These are phyloP conservation scores for Atta cephalotes DNA, from an alignment of 1,140 invertebrate species.

Conservation along the genomic window DNA sequence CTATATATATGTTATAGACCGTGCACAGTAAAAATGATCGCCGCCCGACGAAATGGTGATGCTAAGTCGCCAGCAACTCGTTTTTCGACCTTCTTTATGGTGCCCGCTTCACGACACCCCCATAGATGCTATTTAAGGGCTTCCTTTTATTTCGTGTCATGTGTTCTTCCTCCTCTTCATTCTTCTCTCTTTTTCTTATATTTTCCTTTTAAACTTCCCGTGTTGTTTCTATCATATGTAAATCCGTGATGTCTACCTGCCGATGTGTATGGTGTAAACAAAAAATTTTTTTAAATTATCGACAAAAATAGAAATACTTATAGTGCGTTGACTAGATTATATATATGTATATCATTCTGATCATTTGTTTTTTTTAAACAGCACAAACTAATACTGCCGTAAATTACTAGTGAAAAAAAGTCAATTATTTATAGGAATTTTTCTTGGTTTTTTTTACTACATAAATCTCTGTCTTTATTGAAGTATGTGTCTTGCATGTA, in stretches of 20 bases:
- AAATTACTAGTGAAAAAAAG: neutral
- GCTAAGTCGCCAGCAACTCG: slow-evolving; percentile 52
- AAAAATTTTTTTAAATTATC: neutral
- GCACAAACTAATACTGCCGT: neutral
- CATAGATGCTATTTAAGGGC: slow-evolving; percentile 23
- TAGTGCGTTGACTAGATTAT: neutral
- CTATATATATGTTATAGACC: slow-evolving; percentile 18
- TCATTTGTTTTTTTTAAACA: neutral
- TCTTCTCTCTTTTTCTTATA: slow-evolving; percentile 19
- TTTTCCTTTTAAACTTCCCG: neutral
- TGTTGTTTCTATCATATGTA: slow-evolving; percentile 4
- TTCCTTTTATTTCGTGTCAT: slow-evolving; percentile 31
- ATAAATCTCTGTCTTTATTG: neutral
- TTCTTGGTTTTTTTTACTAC: neutral
- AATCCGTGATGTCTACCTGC: slow-evolving; percentile 12
- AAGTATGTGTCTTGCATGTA: neutral
- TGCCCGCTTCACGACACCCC: slow-evolving; percentile 37
- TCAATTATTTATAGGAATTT: neutral
- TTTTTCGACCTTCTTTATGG: slow-evolving; percentile 58
- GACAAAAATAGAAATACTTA: neutral
- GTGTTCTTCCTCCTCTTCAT: slow-evolving; percentile 28
- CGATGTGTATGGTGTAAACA: neutral
- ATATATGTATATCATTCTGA: neutral
- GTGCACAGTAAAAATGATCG: slow-evolving; percentile 53
- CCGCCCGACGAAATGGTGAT: slow-evolving; percentile 38